Evolutionary conservation across 1,140 invertebrate species (phyloP).

Genomic region (Laupala kohalensis): DNA sequence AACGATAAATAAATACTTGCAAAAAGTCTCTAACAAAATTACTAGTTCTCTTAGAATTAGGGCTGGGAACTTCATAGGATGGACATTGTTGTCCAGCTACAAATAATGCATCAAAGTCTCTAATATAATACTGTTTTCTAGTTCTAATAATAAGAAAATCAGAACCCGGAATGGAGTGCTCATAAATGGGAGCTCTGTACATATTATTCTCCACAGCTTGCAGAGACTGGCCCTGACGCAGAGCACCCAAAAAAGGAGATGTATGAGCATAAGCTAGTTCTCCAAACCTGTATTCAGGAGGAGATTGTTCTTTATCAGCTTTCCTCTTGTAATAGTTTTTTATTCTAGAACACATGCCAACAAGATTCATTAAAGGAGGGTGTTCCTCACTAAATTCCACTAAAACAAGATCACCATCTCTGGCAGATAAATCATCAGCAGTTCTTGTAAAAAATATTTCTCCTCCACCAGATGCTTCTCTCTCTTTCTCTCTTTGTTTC

Average conservation of each 20-base stretch:
- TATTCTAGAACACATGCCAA: constrained; percentile 97
- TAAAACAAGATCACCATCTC: constrained; percentile 87
- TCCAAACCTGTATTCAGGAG: constrained; percentile 80
- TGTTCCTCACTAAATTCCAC: constrained; percentile 97
- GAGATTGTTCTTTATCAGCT: constrained; percentile 80
- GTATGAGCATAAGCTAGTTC: constrained; percentile 94
- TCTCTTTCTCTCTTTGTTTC: constrained; percentile 83
- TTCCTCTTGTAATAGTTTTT: constrained; percentile 98
- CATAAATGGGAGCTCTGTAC: constrained; percentile 91
- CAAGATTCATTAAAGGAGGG: constrained; percentile 90
- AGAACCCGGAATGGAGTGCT: constrained; percentile 62
- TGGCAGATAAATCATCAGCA: constrained; percentile 84
- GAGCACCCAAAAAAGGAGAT: constrained; percentile 88
- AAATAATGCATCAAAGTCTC: constrained; percentile 81
- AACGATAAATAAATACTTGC: constrained; percentile 94
- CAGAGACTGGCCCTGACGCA: constrained; percentile 83
- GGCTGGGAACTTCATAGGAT: constrained; percentile 94
- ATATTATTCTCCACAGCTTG: constrained; percentile 96
- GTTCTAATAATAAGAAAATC: constrained; percentile 94
- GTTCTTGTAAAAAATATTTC: constrained; percentile 99
- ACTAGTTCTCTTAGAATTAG: constrained; percentile 96
- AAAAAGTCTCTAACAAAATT: constrained; percentile 97
- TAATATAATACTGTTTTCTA: constrained; percentile 75
- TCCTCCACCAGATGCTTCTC: constrained; percentile 86
- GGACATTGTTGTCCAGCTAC: constrained; percentile 93